Conservation (phyloP, 2,888 invertebrate genomes). For the Hirtodrosophila trivittata region DNA sequence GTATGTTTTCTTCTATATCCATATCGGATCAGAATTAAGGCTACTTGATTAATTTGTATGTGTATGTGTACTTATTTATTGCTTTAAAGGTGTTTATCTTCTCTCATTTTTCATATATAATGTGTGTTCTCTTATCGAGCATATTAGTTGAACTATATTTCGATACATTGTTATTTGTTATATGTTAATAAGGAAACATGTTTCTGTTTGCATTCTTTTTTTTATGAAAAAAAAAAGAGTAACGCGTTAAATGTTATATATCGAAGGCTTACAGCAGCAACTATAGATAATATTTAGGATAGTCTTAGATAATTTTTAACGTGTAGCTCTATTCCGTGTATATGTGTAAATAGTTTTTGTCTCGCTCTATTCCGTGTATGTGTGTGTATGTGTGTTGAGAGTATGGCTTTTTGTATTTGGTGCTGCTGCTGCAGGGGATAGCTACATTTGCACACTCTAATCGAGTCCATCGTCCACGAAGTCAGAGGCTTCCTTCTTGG, state of each 20-base stretch:
- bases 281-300: background rate
- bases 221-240: constrained; percentile 9
- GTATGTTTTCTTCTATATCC: background rate
- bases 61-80: constrained; percentile 4
- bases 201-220: constrained; percentile 14
- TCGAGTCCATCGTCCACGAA: constrained; percentile 88
- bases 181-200: constrained; percentile 54
- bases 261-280: constrained; percentile 28
- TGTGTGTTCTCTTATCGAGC: constrained; percentile 43
- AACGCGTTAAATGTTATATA: constrained; percentile 7
- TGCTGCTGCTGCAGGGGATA: constrained; percentile 21
- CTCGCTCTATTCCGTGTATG: constrained; percentile 31
- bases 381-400: constrained; percentile 11
- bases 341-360: constrained; percentile 3
- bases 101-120: constrained; percentile 18
- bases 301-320: constrained; percentile 1
- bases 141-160: constrained; percentile 61
- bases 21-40: constrained; percentile 13
- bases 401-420: background rate
- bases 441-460: no score
- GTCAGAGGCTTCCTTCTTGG: constrained; percentile 81
- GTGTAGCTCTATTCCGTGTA: no score
- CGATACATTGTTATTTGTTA: constrained; percentile 33
- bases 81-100: constrained; percentile 5
- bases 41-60: constrained; percentile 8